Base-by-base conservation (phyloP, 2,797 vertebrate genomes). In the Oreonectes daqikongensis region DNA sequence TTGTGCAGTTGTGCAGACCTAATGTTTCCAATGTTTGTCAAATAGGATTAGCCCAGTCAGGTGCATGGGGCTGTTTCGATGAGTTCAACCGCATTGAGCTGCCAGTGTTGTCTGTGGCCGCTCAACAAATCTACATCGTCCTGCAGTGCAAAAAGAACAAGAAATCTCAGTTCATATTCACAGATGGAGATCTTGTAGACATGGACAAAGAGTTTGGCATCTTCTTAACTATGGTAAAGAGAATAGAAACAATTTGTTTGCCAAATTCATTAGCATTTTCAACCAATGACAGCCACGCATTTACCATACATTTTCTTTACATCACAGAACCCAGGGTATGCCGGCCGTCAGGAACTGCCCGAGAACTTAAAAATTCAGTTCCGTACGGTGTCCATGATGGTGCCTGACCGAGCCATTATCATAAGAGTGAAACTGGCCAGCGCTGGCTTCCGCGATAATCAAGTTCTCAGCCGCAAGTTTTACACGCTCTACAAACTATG, bases 351-450 rank as follows among this genome's bases (percentile, higher is more conserved):
- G 86, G 94, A 95, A 79, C 92, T 95, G 22, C 94, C 95, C 0
- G 95, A 95, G 83, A 95, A 95, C 83, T 90, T 95, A 72, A 95
- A 95, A 87, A 90, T 95, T 66, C 94, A 95, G 87, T 95, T 95
- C 72, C 92, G 94, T 11, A 94, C 92, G 0, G 94, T 95, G 12
- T 93, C 95, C 82, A 95, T 95, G 94, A 95, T 95, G 94, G 95
- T 95, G 32, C 94, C 94, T 0, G 94, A 95, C 84, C 88, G 94
- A 26, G 92, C 94, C 79, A 95, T 95, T 84, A 95, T 95, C 83
- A 95, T 95, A 94, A 92, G 93, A 84, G 95, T 95, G 44, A 95
- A 95, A 81, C 89, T 95, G 80, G 94, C 94, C 73, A 95, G 94
- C 60, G 94, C 94, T 55, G 95, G 95, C 81, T 95, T 95, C 83